These are phyloP conservation scores for Neopipo cinnamomea DNA, from an alignment of 2,113 vertebrate species.

Conservation along the genomic window DNA sequence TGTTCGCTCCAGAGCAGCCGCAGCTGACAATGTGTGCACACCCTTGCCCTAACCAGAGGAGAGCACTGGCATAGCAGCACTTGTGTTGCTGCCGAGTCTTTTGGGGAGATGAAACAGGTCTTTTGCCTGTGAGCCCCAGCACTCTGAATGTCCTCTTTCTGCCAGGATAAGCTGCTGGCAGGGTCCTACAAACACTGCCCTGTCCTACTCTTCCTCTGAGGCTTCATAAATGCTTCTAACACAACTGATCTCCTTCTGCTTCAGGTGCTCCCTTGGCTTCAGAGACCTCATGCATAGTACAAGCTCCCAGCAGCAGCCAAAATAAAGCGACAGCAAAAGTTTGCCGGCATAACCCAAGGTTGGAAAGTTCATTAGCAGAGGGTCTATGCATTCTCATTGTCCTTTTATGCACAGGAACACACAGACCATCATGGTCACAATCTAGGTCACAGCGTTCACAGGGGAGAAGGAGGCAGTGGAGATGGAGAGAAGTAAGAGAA, in stretches of 20 bases:
- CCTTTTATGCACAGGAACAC: not conserved
- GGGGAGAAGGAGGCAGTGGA: not conserved
- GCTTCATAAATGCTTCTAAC: not conserved
- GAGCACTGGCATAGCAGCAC: not conserved
- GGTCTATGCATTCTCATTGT: not conserved
- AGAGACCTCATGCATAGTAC: not conserved
- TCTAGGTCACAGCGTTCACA: not conserved
- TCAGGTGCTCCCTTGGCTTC: accelerated
- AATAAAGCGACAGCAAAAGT: not conserved
- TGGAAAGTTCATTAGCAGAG: not conserved
- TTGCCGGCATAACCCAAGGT: not conserved
- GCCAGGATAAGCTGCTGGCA: not conserved
- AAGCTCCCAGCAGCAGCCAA: not conserved
- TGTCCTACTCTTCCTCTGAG: not conserved
- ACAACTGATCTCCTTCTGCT: not conserved
- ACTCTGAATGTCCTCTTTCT: not conserved
- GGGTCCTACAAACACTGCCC: not conserved
- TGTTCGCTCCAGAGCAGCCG: not conserved
- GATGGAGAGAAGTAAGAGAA: not conserved
- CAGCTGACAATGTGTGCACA: not conserved
- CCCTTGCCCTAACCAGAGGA: not conserved
- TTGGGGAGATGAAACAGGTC: not conserved
- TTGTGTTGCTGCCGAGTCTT: not conserved
- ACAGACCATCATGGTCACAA: not conserved
- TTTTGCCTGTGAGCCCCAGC: not conserved